Evolutionary conservation across 2,797 vertebrate genomes (phyloP).

Genomic region (Furcifer pardalis): DNA sequence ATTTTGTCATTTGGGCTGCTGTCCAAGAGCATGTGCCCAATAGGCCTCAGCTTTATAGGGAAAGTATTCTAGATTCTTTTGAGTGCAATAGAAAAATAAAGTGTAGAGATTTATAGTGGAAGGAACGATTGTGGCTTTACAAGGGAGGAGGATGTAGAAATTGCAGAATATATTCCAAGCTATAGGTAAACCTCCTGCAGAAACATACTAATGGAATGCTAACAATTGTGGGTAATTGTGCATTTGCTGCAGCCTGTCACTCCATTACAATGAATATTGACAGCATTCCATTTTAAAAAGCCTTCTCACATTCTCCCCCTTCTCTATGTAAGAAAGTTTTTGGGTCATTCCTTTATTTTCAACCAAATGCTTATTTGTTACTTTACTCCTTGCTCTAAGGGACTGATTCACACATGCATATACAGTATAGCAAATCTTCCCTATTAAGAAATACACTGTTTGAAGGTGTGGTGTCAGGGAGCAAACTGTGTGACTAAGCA

Average conservation of each 20-base stretch:
- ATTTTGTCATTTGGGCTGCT: neutral
- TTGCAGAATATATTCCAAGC: neutral
- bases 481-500: neutral
- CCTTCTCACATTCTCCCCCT: neutral
- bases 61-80: neutral
- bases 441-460: neutral
- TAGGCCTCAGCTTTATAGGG: neutral
- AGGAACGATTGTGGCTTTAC: neutral
- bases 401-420: neutral
- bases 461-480: neutral
- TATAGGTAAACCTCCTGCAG: neutral
- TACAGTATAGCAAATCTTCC: neutral
- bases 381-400: neutral
- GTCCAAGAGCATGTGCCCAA: neutral
- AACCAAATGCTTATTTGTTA: neutral
- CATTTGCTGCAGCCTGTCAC: neutral
- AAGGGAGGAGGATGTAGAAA: neutral
- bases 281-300: neutral
- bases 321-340: too few species aligned
- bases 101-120: neutral
- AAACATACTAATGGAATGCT: neutral
- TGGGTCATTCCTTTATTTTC: neutral
- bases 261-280: neutral
- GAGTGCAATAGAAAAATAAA: slow-evolving; percentile 3
- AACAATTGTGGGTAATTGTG: neutral